Evolutionary conservation across 2,888 invertebrate genomes (phyloP).

Genomic region (Nemapogon koenigi): DNA sequence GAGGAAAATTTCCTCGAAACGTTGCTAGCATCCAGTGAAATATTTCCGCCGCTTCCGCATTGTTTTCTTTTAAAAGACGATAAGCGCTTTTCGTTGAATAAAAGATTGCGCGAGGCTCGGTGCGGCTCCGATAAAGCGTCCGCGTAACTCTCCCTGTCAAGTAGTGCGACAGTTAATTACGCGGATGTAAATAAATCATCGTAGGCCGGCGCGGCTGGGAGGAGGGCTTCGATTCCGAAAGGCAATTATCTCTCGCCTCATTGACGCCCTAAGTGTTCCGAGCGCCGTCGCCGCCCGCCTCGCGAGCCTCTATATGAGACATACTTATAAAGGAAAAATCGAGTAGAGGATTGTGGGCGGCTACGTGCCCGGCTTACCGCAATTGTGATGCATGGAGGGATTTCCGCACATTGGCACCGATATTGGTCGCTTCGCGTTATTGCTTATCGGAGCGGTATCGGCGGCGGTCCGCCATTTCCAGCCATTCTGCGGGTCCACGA

Average conservation of each 20-base stretch:
- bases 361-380: slow-evolving; percentile 45
- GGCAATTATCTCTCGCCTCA: slow-evolving; percentile 61
- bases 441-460: slow-evolving; percentile 48
- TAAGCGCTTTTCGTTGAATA: slow-evolving; percentile 49
- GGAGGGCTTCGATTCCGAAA: slow-evolving; percentile 53
- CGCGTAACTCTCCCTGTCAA: slow-evolving; percentile 57
- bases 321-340: slow-evolving; percentile 48
- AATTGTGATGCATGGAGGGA: slow-evolving; percentile 49
- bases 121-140: slow-evolving; percentile 49
- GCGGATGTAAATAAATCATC: slow-evolving; percentile 64
- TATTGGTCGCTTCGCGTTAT: slow-evolving; percentile 34
- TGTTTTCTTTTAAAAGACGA: slow-evolving; percentile 51
- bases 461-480: slow-evolving; percentile 40
- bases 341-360: slow-evolving; percentile 39
- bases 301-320: slow-evolving; percentile 40
- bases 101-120: slow-evolving; percentile 48
- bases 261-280: slow-evolving; percentile 54
- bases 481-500: slow-evolving; percentile 30
- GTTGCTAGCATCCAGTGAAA: too few relatives aligned
- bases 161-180: slow-evolving; percentile 64
- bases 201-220: slow-evolving; percentile 44
- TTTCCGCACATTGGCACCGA: slow-evolving; percentile 37
- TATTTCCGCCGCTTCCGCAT: too few relatives aligned
- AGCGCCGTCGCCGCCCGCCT: slow-evolving; percentile 28
- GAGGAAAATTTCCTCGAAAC: background rate